Evolutionary conservation across 2,797 vertebrate genomes (phyloP), one percentile per base, ranked within the genome.

Genomic region (Ciconia nigra): DNA sequence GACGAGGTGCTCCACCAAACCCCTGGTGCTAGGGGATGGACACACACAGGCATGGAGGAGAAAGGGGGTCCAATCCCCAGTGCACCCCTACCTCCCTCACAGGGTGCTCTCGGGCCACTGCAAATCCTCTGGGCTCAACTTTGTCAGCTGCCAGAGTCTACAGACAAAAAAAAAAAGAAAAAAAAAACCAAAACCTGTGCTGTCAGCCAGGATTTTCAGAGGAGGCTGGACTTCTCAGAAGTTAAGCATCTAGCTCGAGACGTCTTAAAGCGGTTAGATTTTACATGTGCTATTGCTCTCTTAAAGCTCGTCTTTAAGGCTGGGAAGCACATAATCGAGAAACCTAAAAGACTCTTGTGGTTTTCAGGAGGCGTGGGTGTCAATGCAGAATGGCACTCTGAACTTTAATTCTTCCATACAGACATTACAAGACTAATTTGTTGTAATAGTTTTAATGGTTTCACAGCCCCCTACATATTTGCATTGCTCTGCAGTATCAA

Each of bases 11-110:
- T 94, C 44, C 57, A 77, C 24, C 31, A 78, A 67, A 59, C 5
- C 11, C 22, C 25, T 13, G 8, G 25, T 13, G 14, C n/a, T 35
- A 5, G 14, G 22, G 10, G 4, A 12, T 59, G 37, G 25, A 44
- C 41, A 46, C 37, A 79, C 11, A 13, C 0, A 0, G 22, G 29
- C n/a, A 47, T 2, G 5, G 49, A 78, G 16, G 15, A 82, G 26
- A 77, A 88, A 66, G 9, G 3, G 5, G 10, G 10, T 70, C 61
- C 3, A 2, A 63, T 8, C 9, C 9, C 31, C 55, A 65, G 0
- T 2, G 31, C 8, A 69, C 7, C 17, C 22, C 66, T 18, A 9
- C 10, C 25, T 78, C 31, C 35, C 37, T 35, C 8, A 2, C 7
- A 76, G 6, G 18, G 18, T 8, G 28, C 39, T 20, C 42, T 29